Conservation (phyloP, 1,140 invertebrate species). For the Nymphalis io region DNA sequence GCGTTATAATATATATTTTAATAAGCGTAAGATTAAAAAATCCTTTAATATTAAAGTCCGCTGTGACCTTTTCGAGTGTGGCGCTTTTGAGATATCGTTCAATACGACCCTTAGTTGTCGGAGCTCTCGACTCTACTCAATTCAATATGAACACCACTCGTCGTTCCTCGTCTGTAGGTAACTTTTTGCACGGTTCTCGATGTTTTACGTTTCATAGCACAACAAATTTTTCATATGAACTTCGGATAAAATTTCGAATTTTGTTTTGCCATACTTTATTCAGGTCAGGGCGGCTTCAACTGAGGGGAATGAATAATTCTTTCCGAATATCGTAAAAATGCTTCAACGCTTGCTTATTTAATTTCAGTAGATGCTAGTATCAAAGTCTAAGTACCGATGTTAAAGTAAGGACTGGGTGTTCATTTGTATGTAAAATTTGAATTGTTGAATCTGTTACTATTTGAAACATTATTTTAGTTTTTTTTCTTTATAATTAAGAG, state of each 20-base stretch:
- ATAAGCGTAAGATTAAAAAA: conserved; percentile 1
- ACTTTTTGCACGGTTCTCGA: conserved; percentile 8
- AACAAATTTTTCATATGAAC: conserved; percentile 9
- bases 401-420: neutral
- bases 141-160: conserved; percentile 50
- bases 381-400: neutral
- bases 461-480: too few species aligned
- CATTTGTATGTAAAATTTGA: neutral
- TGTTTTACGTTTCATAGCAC: conserved; percentile 5
- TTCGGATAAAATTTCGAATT: conserved; percentile 8
- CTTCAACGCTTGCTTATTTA: neutral
- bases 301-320: conserved; percentile 1
- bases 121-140: conserved; percentile 53
- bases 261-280: conserved; percentile 13
- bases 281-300: neutral
- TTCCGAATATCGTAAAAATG: neutral
- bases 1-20: neutral
- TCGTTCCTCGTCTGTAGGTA: conserved; percentile 24
- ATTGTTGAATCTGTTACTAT: too few species aligned
- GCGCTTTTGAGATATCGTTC: conserved; percentile 53
- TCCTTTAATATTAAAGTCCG: neutral
- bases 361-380: neutral
- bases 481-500: too few species aligned
- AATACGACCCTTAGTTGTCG: conserved; percentile 40
- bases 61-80: conserved; percentile 27